Percentiles rank a stretch among this genome's conserved stretches.
Conservation (phyloP, 2,113 vertebrate species). For the Cyprinus carpio region DNA sequence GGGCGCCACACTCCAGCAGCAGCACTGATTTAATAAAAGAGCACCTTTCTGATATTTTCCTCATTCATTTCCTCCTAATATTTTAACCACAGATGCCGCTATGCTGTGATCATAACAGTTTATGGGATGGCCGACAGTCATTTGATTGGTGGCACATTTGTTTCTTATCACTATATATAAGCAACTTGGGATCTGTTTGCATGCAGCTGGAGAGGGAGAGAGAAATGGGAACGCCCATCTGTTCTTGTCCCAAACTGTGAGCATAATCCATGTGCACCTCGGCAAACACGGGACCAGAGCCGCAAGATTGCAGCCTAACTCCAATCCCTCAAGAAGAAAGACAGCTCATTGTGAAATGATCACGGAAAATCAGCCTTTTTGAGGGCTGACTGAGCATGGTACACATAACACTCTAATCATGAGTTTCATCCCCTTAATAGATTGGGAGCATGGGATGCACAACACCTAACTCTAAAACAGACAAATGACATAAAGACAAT, state of each 20-base stretch:
- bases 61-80: neutral
- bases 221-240: neutral
- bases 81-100: neutral
- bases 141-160: neutral
- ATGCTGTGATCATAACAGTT: neutral
- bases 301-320: neutral
- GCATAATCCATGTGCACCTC: neutral
- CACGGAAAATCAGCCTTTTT: neutral
- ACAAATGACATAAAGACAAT: neutral
- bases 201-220: neutral
- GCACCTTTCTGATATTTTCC: neutral
- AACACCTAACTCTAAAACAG: neutral
- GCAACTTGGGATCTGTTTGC: neutral
- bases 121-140: neutral
- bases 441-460: no score
- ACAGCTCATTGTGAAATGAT: neutral
- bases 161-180: neutral
- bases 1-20: neutral
- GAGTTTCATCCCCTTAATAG: no score
- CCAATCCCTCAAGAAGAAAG: neutral
- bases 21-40: neutral
- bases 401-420: no score
- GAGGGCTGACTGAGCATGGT: neutral
- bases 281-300: neutral
- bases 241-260: neutral